These are phyloP conservation scores for Phrixothrix hirtus DNA, from an alignment of 2,888 invertebrate species.

Conservation along the genomic window DNA sequence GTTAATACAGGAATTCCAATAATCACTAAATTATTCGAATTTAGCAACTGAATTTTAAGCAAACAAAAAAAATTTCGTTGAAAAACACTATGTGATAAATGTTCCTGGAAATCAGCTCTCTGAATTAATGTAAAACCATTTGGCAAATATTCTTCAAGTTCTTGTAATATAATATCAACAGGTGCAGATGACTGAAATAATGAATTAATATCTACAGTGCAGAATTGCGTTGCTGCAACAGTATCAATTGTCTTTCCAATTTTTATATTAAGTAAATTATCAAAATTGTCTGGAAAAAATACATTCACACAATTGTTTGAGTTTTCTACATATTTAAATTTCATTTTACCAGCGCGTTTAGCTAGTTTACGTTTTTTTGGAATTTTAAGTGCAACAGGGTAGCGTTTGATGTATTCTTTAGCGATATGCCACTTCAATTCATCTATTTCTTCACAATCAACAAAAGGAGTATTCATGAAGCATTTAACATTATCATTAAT, in stretches of 20 bases:
- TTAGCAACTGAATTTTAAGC: conserved; percentile 29
- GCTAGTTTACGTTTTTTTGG: conserved; percentile 4
- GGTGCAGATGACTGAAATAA: too few relatives aligned
- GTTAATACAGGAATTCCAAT: conserved; percentile 47
- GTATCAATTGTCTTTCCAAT: background rate
- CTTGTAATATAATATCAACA: background rate
- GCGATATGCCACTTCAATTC: conserved; percentile 35
- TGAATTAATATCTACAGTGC: background rate
- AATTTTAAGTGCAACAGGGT: background rate
- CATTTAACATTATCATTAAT: conserved; percentile 69
- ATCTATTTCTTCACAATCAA: background rate
- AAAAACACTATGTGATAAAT: conserved; percentile 37
- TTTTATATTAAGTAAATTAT: background rate
- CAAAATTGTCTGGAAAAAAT: background rate
- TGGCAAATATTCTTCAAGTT: conserved; percentile 16
- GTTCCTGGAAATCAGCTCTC: conserved; percentile 36
- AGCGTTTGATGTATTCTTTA: conserved; percentile 52
- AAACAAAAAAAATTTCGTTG: conserved; percentile 40
- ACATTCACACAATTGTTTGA: background rate
- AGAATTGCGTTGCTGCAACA: conserved; percentile 5
- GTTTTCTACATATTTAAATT: background rate
- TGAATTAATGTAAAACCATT: conserved; percentile 36
- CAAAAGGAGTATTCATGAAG: conserved; percentile 53
- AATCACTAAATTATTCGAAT: conserved; percentile 41
- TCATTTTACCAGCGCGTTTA: background rate